A percentile compares a stretch with the other conserved stretches of the same genome.
Conservation (phyloP, 2,113 vertebrate species). For the Oplegnathus fasciatus region DNA sequence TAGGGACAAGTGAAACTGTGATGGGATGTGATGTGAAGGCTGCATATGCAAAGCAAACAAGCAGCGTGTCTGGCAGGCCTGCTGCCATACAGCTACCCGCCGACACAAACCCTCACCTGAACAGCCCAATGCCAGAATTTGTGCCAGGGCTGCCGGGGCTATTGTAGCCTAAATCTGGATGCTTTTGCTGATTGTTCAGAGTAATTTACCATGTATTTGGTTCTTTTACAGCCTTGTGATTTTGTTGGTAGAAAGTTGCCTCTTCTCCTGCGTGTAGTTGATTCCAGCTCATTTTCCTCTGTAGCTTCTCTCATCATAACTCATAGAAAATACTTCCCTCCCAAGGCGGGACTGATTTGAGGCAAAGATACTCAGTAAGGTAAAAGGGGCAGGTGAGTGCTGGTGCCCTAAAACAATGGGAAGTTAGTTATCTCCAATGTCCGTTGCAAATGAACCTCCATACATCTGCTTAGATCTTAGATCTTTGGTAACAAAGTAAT, state of each 20-base stretch:
- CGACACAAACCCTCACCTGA: conserved; percentile 19
- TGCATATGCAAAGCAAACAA: conserved; percentile 54
- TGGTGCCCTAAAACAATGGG: background rate
- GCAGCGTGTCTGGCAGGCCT: conserved; percentile 24
- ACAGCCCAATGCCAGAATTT: conserved; percentile 17
- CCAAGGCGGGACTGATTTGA: background rate
- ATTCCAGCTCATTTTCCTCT: background rate
- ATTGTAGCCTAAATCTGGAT: conserved; percentile 3
- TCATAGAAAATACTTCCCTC: background rate
- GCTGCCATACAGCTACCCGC: conserved; percentile 26
- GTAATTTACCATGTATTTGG: background rate
- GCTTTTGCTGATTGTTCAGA: conserved; percentile 4
- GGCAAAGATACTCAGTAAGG: background rate
- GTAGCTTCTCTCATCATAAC: background rate
- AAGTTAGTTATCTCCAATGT: background rate
- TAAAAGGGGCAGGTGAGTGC: conserved; percentile 15
- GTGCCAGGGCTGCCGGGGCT: background rate
- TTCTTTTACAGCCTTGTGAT: conserved; percentile 2
- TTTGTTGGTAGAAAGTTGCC: conserved; percentile 1
- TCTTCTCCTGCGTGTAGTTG: background rate
- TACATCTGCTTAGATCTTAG: background rate
- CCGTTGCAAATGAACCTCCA: background rate
- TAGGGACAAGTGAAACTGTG: background rate
- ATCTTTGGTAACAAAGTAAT: background rate
- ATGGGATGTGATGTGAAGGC: conserved; percentile 48